phyloP scores from a whole-genome alignment of 2,113 vertebrate genomes.

The Paratilapia polleni region DNA sequence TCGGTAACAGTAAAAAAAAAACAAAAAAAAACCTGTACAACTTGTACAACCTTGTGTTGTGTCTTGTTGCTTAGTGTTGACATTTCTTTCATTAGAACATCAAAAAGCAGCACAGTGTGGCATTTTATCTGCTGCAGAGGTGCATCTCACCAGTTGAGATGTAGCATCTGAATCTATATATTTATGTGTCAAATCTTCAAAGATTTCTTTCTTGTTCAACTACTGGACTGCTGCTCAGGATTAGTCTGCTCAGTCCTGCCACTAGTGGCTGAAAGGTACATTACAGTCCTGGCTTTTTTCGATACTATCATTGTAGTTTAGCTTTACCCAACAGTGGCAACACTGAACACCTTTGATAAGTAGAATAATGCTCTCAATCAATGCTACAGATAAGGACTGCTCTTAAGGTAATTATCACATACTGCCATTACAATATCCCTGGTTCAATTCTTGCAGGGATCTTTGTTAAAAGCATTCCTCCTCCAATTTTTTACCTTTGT shows the following conservation, averaged over 20 bases:
- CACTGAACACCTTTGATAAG: neutral
- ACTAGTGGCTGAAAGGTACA: neutral
- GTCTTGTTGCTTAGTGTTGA: neutral
- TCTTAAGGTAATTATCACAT: neutral
- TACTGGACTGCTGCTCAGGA: neutral
- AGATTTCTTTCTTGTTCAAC: neutral
- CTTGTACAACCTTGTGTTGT: neutral
- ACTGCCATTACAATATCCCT: fast-evolving
- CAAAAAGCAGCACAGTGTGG: neutral
- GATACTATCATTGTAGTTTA: neutral
- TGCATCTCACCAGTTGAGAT: neutral
- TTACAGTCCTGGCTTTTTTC: neutral
- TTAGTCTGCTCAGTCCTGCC: neutral
- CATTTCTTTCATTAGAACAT: neutral
- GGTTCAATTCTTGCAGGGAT: neutral
- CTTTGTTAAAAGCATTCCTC: neutral
- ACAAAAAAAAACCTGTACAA: too few species aligned
- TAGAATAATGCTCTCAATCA: neutral
- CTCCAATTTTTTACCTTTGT: neutral
- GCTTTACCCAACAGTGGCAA: too few species aligned
- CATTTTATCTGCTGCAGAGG: neutral
- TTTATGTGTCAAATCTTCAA: neutral
- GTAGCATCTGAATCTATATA: neutral
- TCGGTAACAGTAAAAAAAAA: neutral
- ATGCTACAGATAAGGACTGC: neutral